phyloP scores from a whole-genome alignment of 1,140 invertebrate species.

The Drosophila dunni region DNA sequence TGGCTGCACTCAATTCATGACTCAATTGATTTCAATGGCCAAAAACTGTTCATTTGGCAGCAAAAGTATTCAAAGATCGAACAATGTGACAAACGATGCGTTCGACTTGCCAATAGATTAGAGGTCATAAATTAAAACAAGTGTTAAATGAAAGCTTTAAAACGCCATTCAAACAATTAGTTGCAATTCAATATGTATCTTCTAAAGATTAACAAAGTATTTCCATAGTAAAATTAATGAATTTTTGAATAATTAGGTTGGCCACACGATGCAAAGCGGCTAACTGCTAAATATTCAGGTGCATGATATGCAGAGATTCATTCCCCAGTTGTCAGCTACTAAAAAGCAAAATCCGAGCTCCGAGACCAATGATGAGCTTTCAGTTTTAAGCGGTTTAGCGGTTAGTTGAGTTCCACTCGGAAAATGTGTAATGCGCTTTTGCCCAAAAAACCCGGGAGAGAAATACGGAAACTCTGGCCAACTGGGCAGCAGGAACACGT shows the following conservation, averaged over 20 bases:
- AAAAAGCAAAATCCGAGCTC: slow-evolving; percentile 25
- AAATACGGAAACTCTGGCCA: slow-evolving; percentile 34
- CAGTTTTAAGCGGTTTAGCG: slow-evolving; percentile 69
- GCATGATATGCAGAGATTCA: slow-evolving; percentile 16
- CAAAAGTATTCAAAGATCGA: slow-evolving; percentile 72
- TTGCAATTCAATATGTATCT: too few relatives aligned
- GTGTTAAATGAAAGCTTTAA: background rate
- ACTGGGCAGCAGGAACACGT: slow-evolving; percentile 45
- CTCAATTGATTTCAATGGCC: slow-evolving; percentile 77
- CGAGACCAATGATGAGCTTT: slow-evolving; percentile 55
- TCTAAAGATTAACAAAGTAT: too few relatives aligned
- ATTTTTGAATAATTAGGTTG: too few relatives aligned
- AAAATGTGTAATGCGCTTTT: slow-evolving; percentile 59
- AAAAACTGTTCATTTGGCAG: slow-evolving; percentile 73
- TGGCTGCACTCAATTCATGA: slow-evolving; percentile 61
- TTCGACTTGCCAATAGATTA: slow-evolving; percentile 5
- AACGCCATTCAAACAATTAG: background rate
- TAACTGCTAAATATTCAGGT: slow-evolving; percentile 40
- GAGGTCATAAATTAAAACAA: background rate
- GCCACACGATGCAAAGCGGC: background rate
- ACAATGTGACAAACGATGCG: slow-evolving; percentile 27
- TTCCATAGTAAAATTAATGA: too few relatives aligned
- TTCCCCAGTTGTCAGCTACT: slow-evolving; percentile 17
- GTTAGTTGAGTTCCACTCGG: slow-evolving; percentile 18
- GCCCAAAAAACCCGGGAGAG: background rate